These are phyloP conservation scores for Tretioscincus oriximinensis DNA, from an alignment of 2,113 vertebrate genomes.

Conservation along the genomic window DNA sequence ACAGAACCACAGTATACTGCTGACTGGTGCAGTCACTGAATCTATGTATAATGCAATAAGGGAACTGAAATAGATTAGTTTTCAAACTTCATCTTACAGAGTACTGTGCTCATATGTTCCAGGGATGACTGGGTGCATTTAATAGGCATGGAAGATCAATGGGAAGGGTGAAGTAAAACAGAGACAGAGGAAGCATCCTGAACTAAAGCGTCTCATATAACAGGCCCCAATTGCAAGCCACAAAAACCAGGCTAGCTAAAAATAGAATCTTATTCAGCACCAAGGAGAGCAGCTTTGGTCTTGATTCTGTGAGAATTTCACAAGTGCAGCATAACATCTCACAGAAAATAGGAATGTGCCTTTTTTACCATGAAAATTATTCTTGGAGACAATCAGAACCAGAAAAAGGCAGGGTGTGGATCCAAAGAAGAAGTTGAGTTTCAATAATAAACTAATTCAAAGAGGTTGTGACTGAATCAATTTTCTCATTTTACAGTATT, in stretches of 20 bases:
- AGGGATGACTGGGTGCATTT: background rate
- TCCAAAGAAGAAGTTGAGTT: background rate
- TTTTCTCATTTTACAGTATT: too few species aligned
- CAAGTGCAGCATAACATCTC: background rate
- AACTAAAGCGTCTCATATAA: background rate
- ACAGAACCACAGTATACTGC: background rate
- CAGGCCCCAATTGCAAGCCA: background rate
- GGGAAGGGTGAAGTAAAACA: background rate
- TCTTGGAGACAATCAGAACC: background rate
- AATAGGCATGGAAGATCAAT: background rate
- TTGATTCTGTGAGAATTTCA: background rate
- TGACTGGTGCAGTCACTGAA: background rate
- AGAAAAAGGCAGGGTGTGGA: background rate
- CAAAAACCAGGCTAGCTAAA: background rate
- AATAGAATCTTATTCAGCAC: slow-evolving; percentile 3
- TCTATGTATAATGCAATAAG: background rate
- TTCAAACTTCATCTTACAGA: too few species aligned
- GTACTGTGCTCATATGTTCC: background rate
- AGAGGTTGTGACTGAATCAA: too few species aligned
- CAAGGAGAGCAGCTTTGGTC: background rate
- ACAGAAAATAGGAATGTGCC: background rate
- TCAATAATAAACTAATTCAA: background rate
- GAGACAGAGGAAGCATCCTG: background rate
- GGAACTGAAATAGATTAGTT: background rate
- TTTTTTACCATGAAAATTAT: background rate